Evolutionary conservation across 1,140 invertebrate genomes (phyloP).

Genomic region (Brachionus paranguensis): DNA sequence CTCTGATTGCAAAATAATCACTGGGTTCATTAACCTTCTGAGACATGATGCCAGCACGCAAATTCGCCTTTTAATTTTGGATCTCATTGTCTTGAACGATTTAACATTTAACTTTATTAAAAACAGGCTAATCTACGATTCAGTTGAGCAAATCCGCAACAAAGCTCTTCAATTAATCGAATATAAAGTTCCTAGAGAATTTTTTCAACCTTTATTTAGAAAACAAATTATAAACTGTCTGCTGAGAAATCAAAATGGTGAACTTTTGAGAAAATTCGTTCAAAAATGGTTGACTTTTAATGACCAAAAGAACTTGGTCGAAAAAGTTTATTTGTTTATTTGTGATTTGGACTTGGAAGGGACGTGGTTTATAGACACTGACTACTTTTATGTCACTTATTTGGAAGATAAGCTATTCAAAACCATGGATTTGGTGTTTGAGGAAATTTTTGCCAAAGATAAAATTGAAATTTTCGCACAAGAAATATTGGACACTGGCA

Average conservation of each 20-base stretch:
- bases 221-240: neutral
- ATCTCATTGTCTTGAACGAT: neutral
- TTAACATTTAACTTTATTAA: constrained; percentile 26
- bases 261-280: neutral
- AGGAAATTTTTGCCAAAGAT: neutral
- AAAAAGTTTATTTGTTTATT: neutral
- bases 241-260: neutral
- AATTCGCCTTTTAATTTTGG: neutral
- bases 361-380: neutral
- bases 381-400: neutral
- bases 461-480: neutral
- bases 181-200: neutral
- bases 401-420: neutral
- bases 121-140: constrained; percentile 16
- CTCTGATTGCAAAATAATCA: constrained; percentile 8
- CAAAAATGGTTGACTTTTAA: neutral
- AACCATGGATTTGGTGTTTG: neutral
- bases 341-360: neutral
- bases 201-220: neutral
- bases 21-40: neutral
- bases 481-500: neutral
- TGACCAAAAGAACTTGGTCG: neutral
- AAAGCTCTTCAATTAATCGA: neutral
- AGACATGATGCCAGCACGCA: neutral
- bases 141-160: neutral